Evolutionary conservation across 2,888 invertebrate species (phyloP).

Genomic region (Platycnemis pennipes): DNA sequence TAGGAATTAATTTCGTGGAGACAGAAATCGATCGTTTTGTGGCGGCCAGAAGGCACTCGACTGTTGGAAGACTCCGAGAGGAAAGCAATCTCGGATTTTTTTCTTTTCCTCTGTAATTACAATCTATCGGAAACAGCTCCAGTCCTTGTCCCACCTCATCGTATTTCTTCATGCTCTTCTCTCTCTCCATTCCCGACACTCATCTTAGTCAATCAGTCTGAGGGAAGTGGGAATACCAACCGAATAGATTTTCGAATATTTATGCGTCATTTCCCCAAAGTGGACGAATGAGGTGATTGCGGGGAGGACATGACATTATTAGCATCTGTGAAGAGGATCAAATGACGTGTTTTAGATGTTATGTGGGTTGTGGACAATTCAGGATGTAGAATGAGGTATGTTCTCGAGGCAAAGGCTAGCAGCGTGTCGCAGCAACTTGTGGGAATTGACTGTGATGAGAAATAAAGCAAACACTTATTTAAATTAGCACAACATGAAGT

Average conservation of each 20-base stretch:
- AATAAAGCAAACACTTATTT: too few relatives aligned
- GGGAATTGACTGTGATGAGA: too few relatives aligned
- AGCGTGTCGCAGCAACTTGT: too few relatives aligned
- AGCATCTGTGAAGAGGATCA: neutral
- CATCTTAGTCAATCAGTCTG: neutral
- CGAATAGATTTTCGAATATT: constrained; percentile 17
- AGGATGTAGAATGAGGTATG: neutral
- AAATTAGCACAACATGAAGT: too few relatives aligned
- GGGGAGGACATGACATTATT: neutral
- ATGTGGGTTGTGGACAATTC: neutral
- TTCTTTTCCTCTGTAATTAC: neutral
- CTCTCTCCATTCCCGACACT: neutral
- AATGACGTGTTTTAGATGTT: neutral
- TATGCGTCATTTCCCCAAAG: neutral
- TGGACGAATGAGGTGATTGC: neutral
- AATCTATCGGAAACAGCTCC: neutral
- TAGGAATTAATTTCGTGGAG: neutral
- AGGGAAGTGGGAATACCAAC: neutral
- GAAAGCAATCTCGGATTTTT: neutral
- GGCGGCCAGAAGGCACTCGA: neutral
- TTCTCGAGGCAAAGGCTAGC: too few relatives aligned
- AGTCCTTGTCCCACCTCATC: neutral
- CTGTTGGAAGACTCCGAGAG: neutral
- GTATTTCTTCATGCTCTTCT: neutral
- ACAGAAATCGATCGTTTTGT: neutral